Evolutionary conservation across 2,888 invertebrate genomes (phyloP).

Genomic region (Oasisia sp.): DNA sequence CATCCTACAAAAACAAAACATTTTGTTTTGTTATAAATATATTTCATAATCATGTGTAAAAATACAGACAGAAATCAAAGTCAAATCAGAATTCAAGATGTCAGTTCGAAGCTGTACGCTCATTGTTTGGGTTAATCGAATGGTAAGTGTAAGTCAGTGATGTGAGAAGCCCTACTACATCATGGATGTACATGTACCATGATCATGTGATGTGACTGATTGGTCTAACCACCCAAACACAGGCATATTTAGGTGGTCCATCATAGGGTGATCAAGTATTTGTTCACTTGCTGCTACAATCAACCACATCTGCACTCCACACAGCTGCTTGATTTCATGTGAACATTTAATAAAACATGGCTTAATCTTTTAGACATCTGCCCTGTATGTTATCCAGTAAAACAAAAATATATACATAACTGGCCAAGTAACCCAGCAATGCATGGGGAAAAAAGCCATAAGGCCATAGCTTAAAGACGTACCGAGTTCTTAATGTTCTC

Average conservation of each 20-base stretch:
- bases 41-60: background rate
- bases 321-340: background rate
- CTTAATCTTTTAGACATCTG: background rate
- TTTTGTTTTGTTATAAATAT: background rate
- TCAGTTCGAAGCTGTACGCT: too few species aligned
- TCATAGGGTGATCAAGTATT: background rate
- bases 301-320: background rate
- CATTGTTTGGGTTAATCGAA: too few species aligned
- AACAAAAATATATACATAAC: background rate
- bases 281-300: background rate
- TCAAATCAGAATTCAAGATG: background rate
- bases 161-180: too few species aligned
- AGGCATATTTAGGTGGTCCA: background rate
- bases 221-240: background rate
- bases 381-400: background rate
- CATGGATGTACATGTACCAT: background rate
- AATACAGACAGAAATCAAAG: background rate
- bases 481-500: too few species aligned
- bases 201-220: background rate
- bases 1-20: background rate
- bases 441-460: background rate
- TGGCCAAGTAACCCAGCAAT: background rate
- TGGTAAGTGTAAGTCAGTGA: too few species aligned
- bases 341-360: background rate
- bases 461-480: background rate